These are phyloP conservation scores for Saccopteryx leptura DNA, from an alignment of 2,113 vertebrate species.

Conservation along the genomic window DNA sequence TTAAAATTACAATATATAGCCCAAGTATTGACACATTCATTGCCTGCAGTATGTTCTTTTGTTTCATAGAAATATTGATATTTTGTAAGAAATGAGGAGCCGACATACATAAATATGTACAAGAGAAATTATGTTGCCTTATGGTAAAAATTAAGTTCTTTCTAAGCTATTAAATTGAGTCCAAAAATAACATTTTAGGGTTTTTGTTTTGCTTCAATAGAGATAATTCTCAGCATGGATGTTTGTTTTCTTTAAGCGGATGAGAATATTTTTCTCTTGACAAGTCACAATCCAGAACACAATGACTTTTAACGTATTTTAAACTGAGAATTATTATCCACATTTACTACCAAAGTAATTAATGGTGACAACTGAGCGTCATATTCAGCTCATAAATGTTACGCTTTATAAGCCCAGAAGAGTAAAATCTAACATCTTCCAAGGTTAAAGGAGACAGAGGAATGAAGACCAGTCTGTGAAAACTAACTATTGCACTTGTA, in stretches of 20 bases:
- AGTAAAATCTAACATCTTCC: constrained; percentile 63
- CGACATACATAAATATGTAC: background rate
- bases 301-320: constrained; percentile 65
- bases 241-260: constrained; percentile 45
- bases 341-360: constrained; percentile 79
- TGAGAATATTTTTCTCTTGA: background rate
- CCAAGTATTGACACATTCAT: background rate
- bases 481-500: constrained; percentile 61
- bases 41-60: constrained; percentile 45
- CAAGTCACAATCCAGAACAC: constrained; percentile 61
- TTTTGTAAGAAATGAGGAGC: constrained; percentile 62
- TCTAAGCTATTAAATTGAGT: constrained; percentile 54
- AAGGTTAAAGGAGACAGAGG: constrained; percentile 44
- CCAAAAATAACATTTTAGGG: constrained; percentile 5
- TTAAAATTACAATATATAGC: background rate
- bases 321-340: constrained; percentile 66
- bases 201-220: constrained; percentile 32
- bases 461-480: constrained; percentile 8
- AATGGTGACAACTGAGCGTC: constrained; percentile 51
- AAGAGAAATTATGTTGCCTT: constrained; percentile 30
- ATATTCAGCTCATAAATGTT: constrained; percentile 75
- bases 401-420: constrained; percentile 21
- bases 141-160: constrained; percentile 64
- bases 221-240: background rate
- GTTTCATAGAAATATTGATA: background rate